phyloP scores from a whole-genome alignment of 2,888 invertebrate species.

The Lumbricus terrestris region DNA sequence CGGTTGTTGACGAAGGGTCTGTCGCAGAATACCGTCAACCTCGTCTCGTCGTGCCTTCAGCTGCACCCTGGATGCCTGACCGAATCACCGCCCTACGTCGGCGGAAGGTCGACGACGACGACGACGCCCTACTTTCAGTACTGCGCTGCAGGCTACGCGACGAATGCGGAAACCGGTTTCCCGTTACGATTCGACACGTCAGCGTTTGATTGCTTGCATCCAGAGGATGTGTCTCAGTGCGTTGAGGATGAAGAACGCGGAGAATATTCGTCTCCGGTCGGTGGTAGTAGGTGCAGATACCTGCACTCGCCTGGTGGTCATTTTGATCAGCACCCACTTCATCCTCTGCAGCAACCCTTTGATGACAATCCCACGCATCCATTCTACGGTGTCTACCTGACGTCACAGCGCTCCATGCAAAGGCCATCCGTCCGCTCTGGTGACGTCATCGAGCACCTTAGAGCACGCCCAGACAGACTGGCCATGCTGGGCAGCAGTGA shows the following conservation, averaged over 20 bases:
- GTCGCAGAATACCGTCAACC: slow-evolving; percentile 69
- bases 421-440: neutral
- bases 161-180: neutral
- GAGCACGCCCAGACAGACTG: neutral
- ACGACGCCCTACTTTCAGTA: neutral
- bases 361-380: neutral
- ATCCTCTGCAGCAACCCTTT: neutral
- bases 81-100: neutral
- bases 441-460: neutral
- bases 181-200: slow-evolving; percentile 40
- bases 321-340: neutral
- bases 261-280: neutral
- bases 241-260: neutral
- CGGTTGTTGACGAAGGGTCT: slow-evolving; percentile 66
- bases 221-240: neutral
- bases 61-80: slow-evolving; percentile 54
- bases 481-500: neutral
- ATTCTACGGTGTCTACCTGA: neutral
- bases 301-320: neutral
- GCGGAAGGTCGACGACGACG: too few relatives aligned
- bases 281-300: neutral
- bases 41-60: slow-evolving; percentile 61
- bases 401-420: neutral
- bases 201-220: neutral
- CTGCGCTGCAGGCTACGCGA: neutral